Conservation (phyloP, 2,113 vertebrate genomes). For the Merops nubicus region DNA sequence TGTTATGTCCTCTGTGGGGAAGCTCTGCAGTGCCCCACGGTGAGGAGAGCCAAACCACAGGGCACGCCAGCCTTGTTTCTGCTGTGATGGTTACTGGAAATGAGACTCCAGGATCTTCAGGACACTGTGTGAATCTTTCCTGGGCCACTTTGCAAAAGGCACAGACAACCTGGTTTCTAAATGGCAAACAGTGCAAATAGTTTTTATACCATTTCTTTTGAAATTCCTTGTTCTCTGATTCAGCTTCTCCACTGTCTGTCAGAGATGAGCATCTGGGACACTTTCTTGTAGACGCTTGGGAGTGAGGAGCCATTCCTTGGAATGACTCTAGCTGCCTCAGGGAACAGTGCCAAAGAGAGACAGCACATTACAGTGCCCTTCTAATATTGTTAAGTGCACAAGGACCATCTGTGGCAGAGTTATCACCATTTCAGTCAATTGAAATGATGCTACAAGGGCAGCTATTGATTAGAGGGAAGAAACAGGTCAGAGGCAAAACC, state of each 20-base stretch:
- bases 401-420: background rate
- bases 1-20: background rate
- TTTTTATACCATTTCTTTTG: background rate
- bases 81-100: background rate
- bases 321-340: background rate
- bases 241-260: background rate
- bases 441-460: background rate
- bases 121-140: background rate
- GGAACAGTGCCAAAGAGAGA: background rate
- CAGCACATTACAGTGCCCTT: background rate
- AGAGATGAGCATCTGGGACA: background rate
- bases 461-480: background rate
- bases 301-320: background rate
- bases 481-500: background rate
- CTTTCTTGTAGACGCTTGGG: background rate
- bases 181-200: background rate
- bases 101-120: background rate
- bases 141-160: background rate
- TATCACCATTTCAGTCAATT: background rate
- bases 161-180: background rate
- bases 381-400: background rate
- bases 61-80: background rate
- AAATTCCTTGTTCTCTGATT: background rate
- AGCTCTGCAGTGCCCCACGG: background rate
- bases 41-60: background rate